phyloP scores from a whole-genome alignment of 2,888 invertebrate genomes.

The Lamproptera curius region DNA sequence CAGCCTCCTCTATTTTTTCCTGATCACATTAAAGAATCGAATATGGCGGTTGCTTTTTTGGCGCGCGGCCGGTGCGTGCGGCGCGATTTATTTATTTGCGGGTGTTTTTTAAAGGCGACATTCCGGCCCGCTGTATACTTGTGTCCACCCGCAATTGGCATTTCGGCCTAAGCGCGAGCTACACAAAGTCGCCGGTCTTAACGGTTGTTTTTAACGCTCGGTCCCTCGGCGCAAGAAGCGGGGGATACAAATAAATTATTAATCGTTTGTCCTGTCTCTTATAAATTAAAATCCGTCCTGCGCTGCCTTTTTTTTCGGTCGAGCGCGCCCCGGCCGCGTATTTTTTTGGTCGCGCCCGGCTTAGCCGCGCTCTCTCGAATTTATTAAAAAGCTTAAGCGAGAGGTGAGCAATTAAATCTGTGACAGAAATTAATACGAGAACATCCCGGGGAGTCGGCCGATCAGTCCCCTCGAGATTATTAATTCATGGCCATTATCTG shows the following conservation, averaged over 20 bases:
- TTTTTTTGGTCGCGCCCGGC: slow-evolving; percentile 68
- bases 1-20: slow-evolving; percentile 73
- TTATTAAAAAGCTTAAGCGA: slow-evolving; percentile 74
- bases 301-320: slow-evolving; percentile 58
- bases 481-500: slow-evolving; percentile 56
- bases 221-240: slow-evolving; percentile 67
- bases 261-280: slow-evolving; percentile 79
- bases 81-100: slow-evolving; percentile 78
- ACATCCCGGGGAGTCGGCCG: slow-evolving; percentile 44
- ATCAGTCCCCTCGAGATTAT: slow-evolving; percentile 46
- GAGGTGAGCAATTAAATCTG: slow-evolving; percentile 74
- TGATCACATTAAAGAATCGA: slow-evolving; percentile 78
- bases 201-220: slow-evolving; percentile 78
- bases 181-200: slow-evolving; percentile 75
- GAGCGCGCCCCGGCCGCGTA: slow-evolving; percentile 49
- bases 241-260: slow-evolving; percentile 78
- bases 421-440: slow-evolving; percentile 74
- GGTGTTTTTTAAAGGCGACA: slow-evolving; percentile 76
- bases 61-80: slow-evolving; percentile 62
- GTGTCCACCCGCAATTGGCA: slow-evolving; percentile 78
- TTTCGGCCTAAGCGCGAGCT: slow-evolving; percentile 75
- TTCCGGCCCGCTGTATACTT: slow-evolving; percentile 76
- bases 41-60: slow-evolving; percentile 73
- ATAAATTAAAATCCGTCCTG: slow-evolving; percentile 76
- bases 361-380: slow-evolving; percentile 71